Conservation (phyloP, 2,888 invertebrate species). For the Gastracanthus pulcherrimus region DNA sequence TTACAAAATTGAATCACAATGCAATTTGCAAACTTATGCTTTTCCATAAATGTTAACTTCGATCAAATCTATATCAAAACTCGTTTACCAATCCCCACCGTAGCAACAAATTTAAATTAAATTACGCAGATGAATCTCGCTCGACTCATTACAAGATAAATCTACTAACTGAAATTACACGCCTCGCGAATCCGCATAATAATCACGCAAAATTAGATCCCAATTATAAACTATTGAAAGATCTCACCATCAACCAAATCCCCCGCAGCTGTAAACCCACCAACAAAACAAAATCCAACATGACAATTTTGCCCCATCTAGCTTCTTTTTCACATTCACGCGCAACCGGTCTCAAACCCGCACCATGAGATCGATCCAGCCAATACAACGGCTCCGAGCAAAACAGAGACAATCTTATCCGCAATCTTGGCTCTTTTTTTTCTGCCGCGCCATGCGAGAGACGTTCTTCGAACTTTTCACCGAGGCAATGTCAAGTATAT, state of each 20-base stretch:
- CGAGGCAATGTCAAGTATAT: slow-evolving; percentile 24
- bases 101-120: too few relatives aligned
- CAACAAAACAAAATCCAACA: neutral
- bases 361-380: neutral
- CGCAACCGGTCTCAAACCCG: neutral
- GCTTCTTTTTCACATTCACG: neutral
- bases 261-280: neutral
- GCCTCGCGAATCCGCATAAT: neutral
- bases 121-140: neutral
- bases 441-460: neutral
- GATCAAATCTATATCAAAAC: too few relatives aligned
- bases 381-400: neutral
- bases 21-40: too few relatives aligned
- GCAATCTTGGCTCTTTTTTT: neutral
- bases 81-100: too few relatives aligned
- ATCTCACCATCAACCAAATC: too few relatives aligned
- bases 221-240: neutral
- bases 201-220: neutral
- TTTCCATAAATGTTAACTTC: too few relatives aligned
- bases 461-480: slow-evolving; percentile 45
- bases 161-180: slow-evolving; percentile 1
- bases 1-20: neutral
- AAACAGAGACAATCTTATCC: slow-evolving; percentile 29
- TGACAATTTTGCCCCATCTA: neutral
- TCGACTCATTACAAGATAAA: neutral